Conservation (phyloP, 2,888 invertebrate genomes). For the Gastrophysa polygoni region DNA sequence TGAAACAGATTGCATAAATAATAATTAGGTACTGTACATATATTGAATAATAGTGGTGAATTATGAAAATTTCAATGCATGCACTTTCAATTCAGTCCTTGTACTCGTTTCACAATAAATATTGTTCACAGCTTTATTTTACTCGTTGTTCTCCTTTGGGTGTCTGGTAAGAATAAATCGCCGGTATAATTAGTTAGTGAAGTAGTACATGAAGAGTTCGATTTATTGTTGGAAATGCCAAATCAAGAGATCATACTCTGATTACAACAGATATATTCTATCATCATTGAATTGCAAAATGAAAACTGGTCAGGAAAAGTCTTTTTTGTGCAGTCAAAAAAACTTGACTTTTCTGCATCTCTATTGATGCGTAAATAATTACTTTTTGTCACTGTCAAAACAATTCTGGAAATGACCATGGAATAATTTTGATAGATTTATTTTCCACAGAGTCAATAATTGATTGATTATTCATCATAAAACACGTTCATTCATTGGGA, state of each 20-base stretch:
- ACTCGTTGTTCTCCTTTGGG: slow-evolving; percentile 31
- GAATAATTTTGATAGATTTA: no score
- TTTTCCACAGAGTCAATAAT: no score
- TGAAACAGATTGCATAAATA: slow-evolving; percentile 36
- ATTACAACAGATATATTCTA: no score
- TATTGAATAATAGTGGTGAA: slow-evolving; percentile 39
- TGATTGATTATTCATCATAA: no score
- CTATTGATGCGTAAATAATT: no score
- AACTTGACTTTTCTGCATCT: no score
- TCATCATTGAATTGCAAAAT: no score
- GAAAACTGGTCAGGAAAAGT: no score
- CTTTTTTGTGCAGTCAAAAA: no score
- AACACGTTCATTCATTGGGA: no score
- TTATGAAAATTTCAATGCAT: slow-evolving; percentile 43
- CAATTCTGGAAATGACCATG: no score
- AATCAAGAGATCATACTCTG: background rate
- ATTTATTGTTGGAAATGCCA: background rate
- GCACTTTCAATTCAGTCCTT: slow-evolving; percentile 46
- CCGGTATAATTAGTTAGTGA: slow-evolving; percentile 17
- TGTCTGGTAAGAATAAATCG: slow-evolving; percentile 21
- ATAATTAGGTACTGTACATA: slow-evolving; percentile 26
- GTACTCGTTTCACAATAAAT: slow-evolving; percentile 43
- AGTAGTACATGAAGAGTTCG: slow-evolving; percentile 5
- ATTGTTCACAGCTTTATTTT: slow-evolving; percentile 28
- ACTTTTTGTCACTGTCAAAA: no score